Percentiles rank a stretch among this genome's conserved stretches.
These are phyloP conservation scores for Ceratosolen solmsi DNA, from an alignment of 1,140 invertebrate species.

Conservation along the genomic window DNA sequence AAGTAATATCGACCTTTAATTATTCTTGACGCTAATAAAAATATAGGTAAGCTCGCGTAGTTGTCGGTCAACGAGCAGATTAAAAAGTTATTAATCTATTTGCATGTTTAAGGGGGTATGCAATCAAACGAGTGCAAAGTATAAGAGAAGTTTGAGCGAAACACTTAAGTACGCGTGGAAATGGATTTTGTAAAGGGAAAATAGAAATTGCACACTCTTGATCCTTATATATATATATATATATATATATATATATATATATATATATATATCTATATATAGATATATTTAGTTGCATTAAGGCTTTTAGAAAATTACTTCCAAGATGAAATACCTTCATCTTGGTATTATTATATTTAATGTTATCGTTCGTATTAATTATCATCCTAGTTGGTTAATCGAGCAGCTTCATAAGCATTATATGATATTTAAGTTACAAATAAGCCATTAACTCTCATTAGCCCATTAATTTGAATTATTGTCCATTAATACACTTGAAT, in stretches of 20 bases:
- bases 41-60: background rate
- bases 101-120: background rate
- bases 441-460: background rate
- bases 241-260: no score
- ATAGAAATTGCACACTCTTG: background rate
- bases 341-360: background rate
- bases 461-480: constrained; percentile 28
- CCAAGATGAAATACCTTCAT: background rate
- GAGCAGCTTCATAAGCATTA: background rate
- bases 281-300: background rate
- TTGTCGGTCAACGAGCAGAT: background rate
- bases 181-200: background rate
- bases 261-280: background rate
- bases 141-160: background rate
- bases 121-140: background rate
- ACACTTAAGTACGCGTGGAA: background rate
- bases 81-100: constrained; percentile 14
- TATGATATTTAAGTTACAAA: background rate
- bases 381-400: background rate
- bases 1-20: background rate
- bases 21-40: background rate
- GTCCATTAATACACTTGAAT: background rate
- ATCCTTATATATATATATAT: no score
- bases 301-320: background rate
- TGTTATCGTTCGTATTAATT: background rate